phyloP scores from a whole-genome alignment of 2,113 vertebrate genomes.

The Macaca fascicularis region T2T-MFA8v1.1 NC_088391.1:21112001-21112500 shows the following conservation, averaged over 20 bases:
- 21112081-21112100: not conserved
- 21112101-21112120: not conserved
- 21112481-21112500: not conserved
- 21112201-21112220: not conserved
- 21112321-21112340: slow-evolving; percentile 2
- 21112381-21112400: not conserved
- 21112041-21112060: not conserved
- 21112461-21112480: not conserved
- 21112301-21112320: not conserved
- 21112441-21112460: not conserved
- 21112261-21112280: slow-evolving; percentile 10
- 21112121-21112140: not conserved
- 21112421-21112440: not conserved
- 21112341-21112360: slow-evolving; percentile 4
- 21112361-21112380: not conserved
- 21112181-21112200: not conserved
- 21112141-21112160: not conserved
- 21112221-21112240: slow-evolving; percentile 40
- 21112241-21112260: slow-evolving; percentile 15
- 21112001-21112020: not conserved
- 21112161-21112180: not conserved
- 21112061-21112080: not conserved
- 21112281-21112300: slow-evolving; percentile 9
- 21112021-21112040: not conserved
- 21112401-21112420: not conserved